These are phyloP conservation scores for Megathymus violae DNA, from an alignment of 1,140 invertebrate genomes.

Conservation along the genomic window DNA sequence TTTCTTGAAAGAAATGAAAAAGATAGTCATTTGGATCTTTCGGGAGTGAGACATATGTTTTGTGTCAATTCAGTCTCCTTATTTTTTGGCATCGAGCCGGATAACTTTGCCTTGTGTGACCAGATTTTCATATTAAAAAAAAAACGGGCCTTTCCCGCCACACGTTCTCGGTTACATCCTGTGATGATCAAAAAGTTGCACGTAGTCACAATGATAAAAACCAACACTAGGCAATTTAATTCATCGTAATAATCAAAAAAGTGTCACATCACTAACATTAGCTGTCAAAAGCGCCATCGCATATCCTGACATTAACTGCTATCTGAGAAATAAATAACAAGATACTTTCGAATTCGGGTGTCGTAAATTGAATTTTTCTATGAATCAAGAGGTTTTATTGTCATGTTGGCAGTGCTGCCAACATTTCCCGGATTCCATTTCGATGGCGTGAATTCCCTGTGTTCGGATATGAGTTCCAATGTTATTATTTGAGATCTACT, in stretches of 20 bases:
- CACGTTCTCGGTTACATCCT: no score
- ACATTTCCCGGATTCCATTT: conserved; percentile 35
- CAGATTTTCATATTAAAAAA: no score
- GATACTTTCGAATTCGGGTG: background rate
- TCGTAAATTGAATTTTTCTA: conserved; percentile 19
- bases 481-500: background rate
- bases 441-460: conserved; percentile 7
- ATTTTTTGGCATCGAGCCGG: background rate
- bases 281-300: background rate
- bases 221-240: no score
- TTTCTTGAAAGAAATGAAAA: background rate
- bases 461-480: conserved; percentile 5
- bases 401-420: conserved; percentile 37
- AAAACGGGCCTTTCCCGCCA: no score
- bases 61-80: background rate
- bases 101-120: background rate
- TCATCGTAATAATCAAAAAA: no score
- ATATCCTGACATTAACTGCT: background rate
- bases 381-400: conserved; percentile 20
- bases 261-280: background rate
- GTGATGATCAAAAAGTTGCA: no score
- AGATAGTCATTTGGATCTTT: background rate
- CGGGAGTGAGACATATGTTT: background rate
- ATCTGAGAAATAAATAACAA: conserved; percentile 7
- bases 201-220: no score